Conservation (phyloP, 2,797 vertebrate species). For the Mareca penelope region DNA sequence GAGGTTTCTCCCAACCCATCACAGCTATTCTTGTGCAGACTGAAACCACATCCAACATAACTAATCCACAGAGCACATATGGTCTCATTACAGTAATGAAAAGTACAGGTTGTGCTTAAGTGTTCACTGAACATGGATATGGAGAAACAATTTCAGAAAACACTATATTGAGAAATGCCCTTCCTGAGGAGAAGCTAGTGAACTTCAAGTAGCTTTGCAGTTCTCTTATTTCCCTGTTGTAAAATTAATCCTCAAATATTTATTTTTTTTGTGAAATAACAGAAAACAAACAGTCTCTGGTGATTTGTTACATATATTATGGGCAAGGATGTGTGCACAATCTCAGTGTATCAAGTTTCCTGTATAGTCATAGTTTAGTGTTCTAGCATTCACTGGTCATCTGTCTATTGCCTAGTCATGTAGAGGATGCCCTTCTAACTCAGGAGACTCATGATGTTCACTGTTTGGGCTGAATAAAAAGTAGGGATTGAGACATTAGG, state of each 20-base stretch:
- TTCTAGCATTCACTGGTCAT: neutral
- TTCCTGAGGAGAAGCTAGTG: neutral
- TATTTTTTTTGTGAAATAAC: neutral
- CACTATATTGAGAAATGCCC: neutral
- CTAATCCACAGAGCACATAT: neutral
- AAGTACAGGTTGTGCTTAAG: neutral
- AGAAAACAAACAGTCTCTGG: neutral
- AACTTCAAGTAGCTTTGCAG: neutral
- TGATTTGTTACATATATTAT: neutral
- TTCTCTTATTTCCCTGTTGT: neutral
- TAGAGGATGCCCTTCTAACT: neutral
- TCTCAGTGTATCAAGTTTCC: neutral
- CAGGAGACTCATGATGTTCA: neutral
- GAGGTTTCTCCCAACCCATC: neutral
- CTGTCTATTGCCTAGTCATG: neutral
- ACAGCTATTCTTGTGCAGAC: neutral
- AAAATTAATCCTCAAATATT: neutral
- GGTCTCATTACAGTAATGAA: neutral
- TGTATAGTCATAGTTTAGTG: neutral
- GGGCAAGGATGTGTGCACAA: neutral
- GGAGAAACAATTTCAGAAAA: neutral
- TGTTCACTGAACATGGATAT: neutral
- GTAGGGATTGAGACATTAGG: constrained; percentile 25
- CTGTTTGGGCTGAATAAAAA: neutral
- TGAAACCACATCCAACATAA: neutral